Evolutionary conservation across 2,113 vertebrate species (phyloP).

Genomic region (Pleuronectes platessa): DNA sequence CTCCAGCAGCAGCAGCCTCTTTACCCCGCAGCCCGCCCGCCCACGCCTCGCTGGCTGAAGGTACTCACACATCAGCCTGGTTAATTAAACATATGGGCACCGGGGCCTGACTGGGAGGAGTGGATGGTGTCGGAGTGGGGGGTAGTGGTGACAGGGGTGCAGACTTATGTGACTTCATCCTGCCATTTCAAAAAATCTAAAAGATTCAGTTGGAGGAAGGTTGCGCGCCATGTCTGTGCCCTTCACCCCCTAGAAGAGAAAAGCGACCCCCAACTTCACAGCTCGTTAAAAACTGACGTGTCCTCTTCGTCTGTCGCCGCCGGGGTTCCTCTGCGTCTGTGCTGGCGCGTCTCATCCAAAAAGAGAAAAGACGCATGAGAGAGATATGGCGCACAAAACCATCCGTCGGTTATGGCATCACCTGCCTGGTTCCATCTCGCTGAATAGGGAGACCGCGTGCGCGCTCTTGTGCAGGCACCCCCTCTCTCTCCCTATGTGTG

Average conservation of each 20-base stretch:
- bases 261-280: constrained; percentile 59
- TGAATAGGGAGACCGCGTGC: constrained; percentile 37
- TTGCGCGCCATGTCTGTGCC: constrained; percentile 20
- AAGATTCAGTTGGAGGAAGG: constrained; percentile 19
- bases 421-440: constrained; percentile 59
- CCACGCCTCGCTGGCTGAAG: constrained; percentile 72
- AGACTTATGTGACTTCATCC: constrained; percentile 65
- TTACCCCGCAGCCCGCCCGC: constrained; percentile 70
- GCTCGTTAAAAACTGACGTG: constrained; percentile 45
- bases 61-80: constrained; percentile 77
- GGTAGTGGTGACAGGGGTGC: background rate
- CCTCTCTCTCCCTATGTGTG: constrained; percentile 1
- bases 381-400: constrained; percentile 43
- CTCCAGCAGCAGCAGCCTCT: constrained; percentile 43
- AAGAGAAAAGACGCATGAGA: constrained; percentile 6
- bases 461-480: constrained; percentile 3
- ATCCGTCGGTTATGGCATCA: constrained; percentile 42
- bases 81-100: constrained; percentile 78
- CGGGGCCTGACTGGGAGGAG: constrained; percentile 45
- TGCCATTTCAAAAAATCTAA: constrained; percentile 34
- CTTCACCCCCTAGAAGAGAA: background rate
- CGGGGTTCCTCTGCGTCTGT: background rate
- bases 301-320: constrained; percentile 16
- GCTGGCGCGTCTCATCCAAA: constrained; percentile 7
- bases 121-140: background rate